Evolutionary conservation across 2,797 vertebrate genomes (phyloP).

Genomic region (Enteromius afrohamiltoni): DNA sequence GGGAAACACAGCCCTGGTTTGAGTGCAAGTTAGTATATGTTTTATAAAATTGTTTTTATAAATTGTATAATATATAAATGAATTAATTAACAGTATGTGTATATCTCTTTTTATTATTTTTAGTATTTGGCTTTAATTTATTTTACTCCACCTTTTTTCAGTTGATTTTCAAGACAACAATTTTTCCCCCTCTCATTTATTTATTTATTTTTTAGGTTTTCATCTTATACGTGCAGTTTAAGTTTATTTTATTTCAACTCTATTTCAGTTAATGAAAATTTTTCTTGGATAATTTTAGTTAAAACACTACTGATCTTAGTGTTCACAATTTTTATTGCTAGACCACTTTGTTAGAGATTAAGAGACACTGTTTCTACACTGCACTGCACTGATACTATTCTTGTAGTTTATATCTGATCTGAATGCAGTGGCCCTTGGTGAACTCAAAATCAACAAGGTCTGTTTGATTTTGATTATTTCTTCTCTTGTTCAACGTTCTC

Average conservation of each 20-base stretch:
- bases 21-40: too few species aligned
- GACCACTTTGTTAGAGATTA: conserved; percentile 6
- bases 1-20: too few species aligned
- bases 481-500: background rate
- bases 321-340: background rate
- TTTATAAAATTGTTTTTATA: too few species aligned
- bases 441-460: conserved; percentile 2
- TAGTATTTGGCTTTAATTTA: background rate
- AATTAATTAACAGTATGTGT: too few species aligned
- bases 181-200: too few species aligned
- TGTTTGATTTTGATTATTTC: conserved; percentile 13
- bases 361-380: background rate
- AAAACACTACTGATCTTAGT: background rate
- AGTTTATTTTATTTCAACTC: background rate
- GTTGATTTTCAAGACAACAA: too few species aligned
- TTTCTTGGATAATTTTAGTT: background rate
- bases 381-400: background rate
- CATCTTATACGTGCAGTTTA: background rate
- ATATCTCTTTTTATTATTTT: background rate
- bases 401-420: background rate
- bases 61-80: too few species aligned
- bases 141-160: too few species aligned
- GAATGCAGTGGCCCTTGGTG: conserved; percentile 6
- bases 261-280: background rate
- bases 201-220: background rate